Conservation (phyloP, 2,888 invertebrate species). For the Choreutis nemorana region DNA sequence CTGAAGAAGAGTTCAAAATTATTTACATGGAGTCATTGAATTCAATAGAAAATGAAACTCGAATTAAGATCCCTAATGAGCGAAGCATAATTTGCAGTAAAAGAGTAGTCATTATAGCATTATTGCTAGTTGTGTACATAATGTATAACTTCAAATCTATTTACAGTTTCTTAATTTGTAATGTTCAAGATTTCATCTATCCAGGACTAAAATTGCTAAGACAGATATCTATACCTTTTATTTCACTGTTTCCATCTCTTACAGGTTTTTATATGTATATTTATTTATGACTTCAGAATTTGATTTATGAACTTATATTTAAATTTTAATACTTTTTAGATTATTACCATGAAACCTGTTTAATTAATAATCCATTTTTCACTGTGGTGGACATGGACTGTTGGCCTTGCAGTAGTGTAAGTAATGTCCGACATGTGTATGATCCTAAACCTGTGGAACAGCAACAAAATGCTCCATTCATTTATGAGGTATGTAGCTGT, state of each 20-base stretch:
- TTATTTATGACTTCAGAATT: conserved; percentile 1
- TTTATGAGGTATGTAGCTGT: conserved; percentile 52
- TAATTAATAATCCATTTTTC: conserved; percentile 85
- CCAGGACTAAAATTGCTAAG: conserved; percentile 79
- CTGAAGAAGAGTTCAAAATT: conserved; percentile 70
- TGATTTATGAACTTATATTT: conserved; percentile 3
- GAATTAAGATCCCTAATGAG: not conserved
- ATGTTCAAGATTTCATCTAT: conserved; percentile 82
- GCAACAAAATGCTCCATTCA: conserved; percentile 53
- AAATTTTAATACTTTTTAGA: conserved; percentile 48
- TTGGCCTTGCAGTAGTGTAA: conserved; percentile 79
- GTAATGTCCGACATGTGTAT: conserved; percentile 72
- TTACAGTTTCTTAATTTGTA: conserved; percentile 72
- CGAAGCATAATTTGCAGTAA: conserved; percentile 4
- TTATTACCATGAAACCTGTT: conserved; percentile 85
- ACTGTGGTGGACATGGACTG: conserved; percentile 84
- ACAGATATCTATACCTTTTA: conserved; percentile 77
- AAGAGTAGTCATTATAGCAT: conserved; percentile 20
- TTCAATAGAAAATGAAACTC: conserved; percentile 37
- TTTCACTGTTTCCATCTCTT: conserved; percentile 75
- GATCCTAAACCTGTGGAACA: conserved; percentile 46
- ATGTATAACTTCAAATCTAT: conserved; percentile 68
- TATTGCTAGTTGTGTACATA: conserved; percentile 25
- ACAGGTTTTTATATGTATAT: conserved; percentile 59
- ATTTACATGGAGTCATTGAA: conserved; percentile 48